Conservation (phyloP, 2,888 invertebrate species). For the Cynaeus angustus region DNA sequence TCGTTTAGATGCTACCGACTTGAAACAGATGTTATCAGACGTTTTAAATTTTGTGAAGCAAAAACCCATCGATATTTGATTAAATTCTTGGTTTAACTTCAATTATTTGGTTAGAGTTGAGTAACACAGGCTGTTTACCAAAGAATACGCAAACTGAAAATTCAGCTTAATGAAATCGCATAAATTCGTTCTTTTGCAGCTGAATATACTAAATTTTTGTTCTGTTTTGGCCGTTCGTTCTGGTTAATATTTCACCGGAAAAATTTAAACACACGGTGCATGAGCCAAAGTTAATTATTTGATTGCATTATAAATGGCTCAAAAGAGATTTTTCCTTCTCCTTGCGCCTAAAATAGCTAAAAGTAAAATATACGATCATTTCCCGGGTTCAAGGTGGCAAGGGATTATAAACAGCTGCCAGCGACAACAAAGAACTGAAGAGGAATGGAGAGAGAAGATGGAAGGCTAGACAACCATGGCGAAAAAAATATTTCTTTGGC, state of each 20-base stretch:
- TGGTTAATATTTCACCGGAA: conserved; percentile 21
- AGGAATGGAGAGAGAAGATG: conserved; percentile 31
- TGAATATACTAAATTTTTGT: conserved; percentile 39
- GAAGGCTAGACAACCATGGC: conserved; percentile 24
- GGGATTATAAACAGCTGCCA: conserved; percentile 41
- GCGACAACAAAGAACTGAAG: conserved; percentile 38
- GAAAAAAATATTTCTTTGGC: conserved; percentile 32
- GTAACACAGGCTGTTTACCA: conserved; percentile 35
- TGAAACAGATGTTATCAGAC: conserved; percentile 38
- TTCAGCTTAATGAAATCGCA: conserved; percentile 42
- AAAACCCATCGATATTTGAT: conserved; percentile 15
- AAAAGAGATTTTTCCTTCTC: conserved; percentile 27
- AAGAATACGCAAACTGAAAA: conserved; percentile 37
- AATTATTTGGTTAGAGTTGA: conserved; percentile 23
- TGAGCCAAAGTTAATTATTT: conserved; percentile 35
- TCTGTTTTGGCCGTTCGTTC: conserved; percentile 20
- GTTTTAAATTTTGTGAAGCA: conserved; percentile 19
- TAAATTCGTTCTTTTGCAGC: conserved; percentile 42
- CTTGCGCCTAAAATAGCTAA: conserved; percentile 24
- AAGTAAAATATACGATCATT: conserved; percentile 41
- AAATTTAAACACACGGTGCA: conserved; percentile 34
- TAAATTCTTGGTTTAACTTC: conserved; percentile 17
- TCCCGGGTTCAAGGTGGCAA: conserved; percentile 28
- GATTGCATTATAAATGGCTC: conserved; percentile 34
- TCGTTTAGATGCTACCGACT: conserved; percentile 25